Evolutionary conservation across 2,888 invertebrate species (phyloP).

Genomic region (Dexiosoma caninum): DNA sequence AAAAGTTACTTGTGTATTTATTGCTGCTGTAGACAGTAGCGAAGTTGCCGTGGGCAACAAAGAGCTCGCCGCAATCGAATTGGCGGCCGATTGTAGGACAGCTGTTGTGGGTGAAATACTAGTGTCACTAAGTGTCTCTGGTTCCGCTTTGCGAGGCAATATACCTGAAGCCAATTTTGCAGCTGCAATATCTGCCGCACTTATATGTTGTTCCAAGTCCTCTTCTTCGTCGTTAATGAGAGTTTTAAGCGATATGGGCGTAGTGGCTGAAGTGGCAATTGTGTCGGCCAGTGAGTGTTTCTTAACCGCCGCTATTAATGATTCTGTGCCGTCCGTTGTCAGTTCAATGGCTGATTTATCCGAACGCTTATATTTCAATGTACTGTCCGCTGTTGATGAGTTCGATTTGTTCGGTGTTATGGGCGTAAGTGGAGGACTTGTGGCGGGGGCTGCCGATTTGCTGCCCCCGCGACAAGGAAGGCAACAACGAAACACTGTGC

Average conservation of each 20-base stretch:
- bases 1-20: constrained; percentile 27
- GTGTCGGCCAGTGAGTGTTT: constrained; percentile 74
- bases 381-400: constrained; percentile 57
- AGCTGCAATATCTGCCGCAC: constrained; percentile 73
- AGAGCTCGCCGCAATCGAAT: constrained; percentile 55
- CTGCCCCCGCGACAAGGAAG: constrained; percentile 90
- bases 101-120: constrained; percentile 73
- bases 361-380: constrained; percentile 64
- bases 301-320: constrained; percentile 65
- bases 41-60: constrained; percentile 55
- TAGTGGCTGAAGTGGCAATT: constrained; percentile 73
- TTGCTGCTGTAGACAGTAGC: constrained; percentile 23
- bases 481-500: constrained; percentile 89
- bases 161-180: constrained; percentile 73
- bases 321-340: constrained; percentile 59
- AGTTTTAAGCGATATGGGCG: constrained; percentile 73
- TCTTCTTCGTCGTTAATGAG: constrained; percentile 74
- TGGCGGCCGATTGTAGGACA: constrained; percentile 67
- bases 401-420: constrained; percentile 69
- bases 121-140: constrained; percentile 73
- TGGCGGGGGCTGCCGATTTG: constrained; percentile 83
- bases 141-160: constrained; percentile 72
- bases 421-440: constrained; percentile 79
- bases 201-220: constrained; percentile 68
- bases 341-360: constrained; percentile 52